Base-by-base conservation (phyloP, 1,140 invertebrate species). In the Acyrthosiphon pisum region DNA sequence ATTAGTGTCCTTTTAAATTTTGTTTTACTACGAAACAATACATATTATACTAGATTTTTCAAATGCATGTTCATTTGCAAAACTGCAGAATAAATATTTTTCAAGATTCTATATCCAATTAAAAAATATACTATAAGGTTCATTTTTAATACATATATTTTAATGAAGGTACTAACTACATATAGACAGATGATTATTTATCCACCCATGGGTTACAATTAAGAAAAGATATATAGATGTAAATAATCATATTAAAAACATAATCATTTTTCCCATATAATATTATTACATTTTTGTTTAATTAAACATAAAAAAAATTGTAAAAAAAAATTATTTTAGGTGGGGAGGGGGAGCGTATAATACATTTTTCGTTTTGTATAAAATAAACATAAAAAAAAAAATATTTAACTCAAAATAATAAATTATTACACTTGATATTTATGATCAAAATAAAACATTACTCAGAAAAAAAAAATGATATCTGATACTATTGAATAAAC, bases 251-350 rank as follows among this genome's bases (percentile, higher is more conserved):
- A 83, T 86, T 86, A 60, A 53, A 50, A 93, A 91, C 90, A 91
- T 91, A 91, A 91, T 91, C 81, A 84, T 93, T 90, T 93, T 93
- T 93, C 91, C 91, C 91, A 44, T 93, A 86, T 93, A 92, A 92
- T 92, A 93, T 84, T 92, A 81, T 92, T 92, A 93, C 48, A 93
- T 93, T 93, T 83, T 93, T 37, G 26, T 84, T 84, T 35, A 92
- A 92, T 84, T 86, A 53, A 56, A 93, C 48, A 93, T 93, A 93
- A 93, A 93, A 91, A 90, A 90, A 86, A 56, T 53, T 56, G 35
- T 41, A 56, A 86, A 93, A 91, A 91, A 93, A 93, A 93, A 93
- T 86, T 93, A 93, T 41, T 86, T 84, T 86, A 93, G 81, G 91
- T 56, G 14, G 91, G 91, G 81, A 84, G 46, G 91, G 90, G 91